Percentiles rank a stretch among this genome's conserved stretches.
phyloP scores from a whole-genome alignment of 2,113 vertebrate genomes.

The Alouatta palliata region DNA sequence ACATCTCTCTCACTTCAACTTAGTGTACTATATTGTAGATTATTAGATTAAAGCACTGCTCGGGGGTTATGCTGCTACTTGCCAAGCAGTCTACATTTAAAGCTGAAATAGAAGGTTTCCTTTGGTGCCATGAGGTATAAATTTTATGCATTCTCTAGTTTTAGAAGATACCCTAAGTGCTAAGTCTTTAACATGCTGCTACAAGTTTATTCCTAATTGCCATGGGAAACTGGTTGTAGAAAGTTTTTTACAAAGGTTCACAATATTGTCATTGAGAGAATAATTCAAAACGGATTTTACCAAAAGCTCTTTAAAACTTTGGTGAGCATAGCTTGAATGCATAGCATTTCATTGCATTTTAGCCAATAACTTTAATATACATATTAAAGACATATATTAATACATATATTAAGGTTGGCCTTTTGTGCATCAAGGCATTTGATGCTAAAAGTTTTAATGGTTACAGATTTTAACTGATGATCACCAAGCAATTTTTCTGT shows the following conservation, averaged over 20 bases:
- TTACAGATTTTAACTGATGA: background rate
- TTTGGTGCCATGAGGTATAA: conserved; percentile 57
- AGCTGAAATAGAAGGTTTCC: background rate
- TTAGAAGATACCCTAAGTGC: conserved; percentile 33
- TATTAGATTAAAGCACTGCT: background rate
- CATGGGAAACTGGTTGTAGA: conserved; percentile 24
- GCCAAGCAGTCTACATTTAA: conserved; percentile 1
- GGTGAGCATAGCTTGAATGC: background rate
- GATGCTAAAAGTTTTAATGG: background rate
- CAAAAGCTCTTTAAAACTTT: background rate
- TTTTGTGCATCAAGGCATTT: background rate
- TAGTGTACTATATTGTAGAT: background rate
- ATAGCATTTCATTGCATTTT: conserved; percentile 2
- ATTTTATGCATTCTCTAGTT: conserved; percentile 65
- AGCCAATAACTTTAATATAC: background rate
- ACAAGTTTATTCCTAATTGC: conserved; percentile 53
- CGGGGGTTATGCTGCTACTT: conserved; percentile 31
- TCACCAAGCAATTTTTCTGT: conserved; percentile 70
- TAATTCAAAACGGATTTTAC: conserved; percentile 37
- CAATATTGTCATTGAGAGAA: conserved; percentile 47
- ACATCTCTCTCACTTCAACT: background rate
- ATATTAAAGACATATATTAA: background rate
- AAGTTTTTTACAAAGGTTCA: conserved; percentile 35
- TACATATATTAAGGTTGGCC: background rate
- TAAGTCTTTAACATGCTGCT: conserved; percentile 46